Percentiles rank a stretch among this genome's conserved stretches.
These are phyloP conservation scores for Aphelinus certus DNA, from an alignment of 1,140 invertebrate genomes.

Conservation along the genomic window DNA sequence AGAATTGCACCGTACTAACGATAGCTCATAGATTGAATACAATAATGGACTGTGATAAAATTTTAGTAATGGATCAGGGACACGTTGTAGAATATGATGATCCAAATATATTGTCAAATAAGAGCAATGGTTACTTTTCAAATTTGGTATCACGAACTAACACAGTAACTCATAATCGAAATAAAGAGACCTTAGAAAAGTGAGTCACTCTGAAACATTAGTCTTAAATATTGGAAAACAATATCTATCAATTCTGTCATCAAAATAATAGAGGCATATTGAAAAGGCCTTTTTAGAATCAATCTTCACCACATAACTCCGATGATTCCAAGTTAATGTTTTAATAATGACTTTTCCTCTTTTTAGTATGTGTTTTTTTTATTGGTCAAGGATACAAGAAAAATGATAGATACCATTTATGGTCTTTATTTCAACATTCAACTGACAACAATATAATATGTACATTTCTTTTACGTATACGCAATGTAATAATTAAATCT, in stretches of 20 bases:
- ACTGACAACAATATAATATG: conserved; percentile 64
- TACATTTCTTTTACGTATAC: conserved; percentile 51
- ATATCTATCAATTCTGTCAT: too few relatives aligned
- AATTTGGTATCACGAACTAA: not conserved
- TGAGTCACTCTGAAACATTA: not conserved
- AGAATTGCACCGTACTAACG: conserved; percentile 70
- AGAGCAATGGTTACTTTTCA: conserved; percentile 22
- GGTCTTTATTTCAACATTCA: conserved; percentile 65
- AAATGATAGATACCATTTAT: conserved; percentile 45
- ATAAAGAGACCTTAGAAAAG: too few relatives aligned
- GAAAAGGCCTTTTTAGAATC: too few relatives aligned
- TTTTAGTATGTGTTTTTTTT: too few relatives aligned
- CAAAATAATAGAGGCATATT: too few relatives aligned
- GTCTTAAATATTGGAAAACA: not conserved
- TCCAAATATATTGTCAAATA: not conserved
- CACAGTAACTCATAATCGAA: too few relatives aligned
- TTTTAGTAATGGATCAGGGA: conserved; percentile 68
- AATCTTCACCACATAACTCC: too few relatives aligned
- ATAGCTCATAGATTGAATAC: conserved; percentile 75
- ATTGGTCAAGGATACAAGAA: not conserved
- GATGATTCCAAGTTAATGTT: too few relatives aligned
- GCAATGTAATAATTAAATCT: conserved; percentile 47
- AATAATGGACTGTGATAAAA: conserved; percentile 70
- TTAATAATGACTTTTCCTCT: too few relatives aligned
- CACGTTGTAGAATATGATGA: conserved; percentile 11